A percentile compares a stretch with the other conserved stretches of the same genome.
These are phyloP conservation scores for Porites lutea DNA, from an alignment of 64 coral and sea anemone species.

Conservation along the genomic window DNA sequence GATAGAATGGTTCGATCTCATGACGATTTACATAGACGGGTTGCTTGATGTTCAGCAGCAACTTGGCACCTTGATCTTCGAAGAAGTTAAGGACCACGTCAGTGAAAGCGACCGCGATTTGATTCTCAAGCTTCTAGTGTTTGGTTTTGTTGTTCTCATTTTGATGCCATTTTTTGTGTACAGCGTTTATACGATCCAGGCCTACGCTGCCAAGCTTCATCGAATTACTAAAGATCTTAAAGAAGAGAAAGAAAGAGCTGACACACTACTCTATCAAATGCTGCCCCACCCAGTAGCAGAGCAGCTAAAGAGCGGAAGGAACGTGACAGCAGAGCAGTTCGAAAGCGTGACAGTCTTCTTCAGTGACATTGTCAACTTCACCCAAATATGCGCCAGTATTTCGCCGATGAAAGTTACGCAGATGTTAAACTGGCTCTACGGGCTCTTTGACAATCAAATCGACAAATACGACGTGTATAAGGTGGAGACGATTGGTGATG, in stretches of 20 bases:
- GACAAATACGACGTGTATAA: slow-evolving; percentile 77
- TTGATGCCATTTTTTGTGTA: slow-evolving; percentile 25
- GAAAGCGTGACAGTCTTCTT: slow-evolving; percentile 91
- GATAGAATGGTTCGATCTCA: too few species aligned
- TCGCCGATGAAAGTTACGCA: slow-evolving; percentile 77
- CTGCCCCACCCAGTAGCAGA: slow-evolving; percentile 82
- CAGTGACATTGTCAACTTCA: slow-evolving; percentile 88
- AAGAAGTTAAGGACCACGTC: background rate
- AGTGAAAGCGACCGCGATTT: background rate
- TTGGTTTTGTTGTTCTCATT: slow-evolving; percentile 12
- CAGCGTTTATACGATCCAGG: slow-evolving; percentile 72
- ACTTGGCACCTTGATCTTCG: too few species aligned
- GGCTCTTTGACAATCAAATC: slow-evolving; percentile 60
- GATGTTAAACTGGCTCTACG: slow-evolving; percentile 76
- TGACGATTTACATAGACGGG: too few species aligned
- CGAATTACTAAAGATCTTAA: slow-evolving; percentile 54
- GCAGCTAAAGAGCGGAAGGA: slow-evolving; percentile 74
- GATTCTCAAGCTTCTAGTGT: background rate
- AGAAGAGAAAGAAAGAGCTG: slow-evolving; percentile 82
- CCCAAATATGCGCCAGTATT: slow-evolving; percentile 78
- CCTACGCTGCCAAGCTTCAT: slow-evolving; percentile 56
- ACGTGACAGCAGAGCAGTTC: slow-evolving; percentile 77
- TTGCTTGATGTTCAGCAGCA: too few species aligned
- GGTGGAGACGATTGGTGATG: slow-evolving; percentile 76
- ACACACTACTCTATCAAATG: slow-evolving; percentile 77